A percentile compares a stretch with the other conserved stretches of the same genome.
phyloP scores from a whole-genome alignment of 1,140 invertebrate genomes.

The Drosophila parvula region DNA sequence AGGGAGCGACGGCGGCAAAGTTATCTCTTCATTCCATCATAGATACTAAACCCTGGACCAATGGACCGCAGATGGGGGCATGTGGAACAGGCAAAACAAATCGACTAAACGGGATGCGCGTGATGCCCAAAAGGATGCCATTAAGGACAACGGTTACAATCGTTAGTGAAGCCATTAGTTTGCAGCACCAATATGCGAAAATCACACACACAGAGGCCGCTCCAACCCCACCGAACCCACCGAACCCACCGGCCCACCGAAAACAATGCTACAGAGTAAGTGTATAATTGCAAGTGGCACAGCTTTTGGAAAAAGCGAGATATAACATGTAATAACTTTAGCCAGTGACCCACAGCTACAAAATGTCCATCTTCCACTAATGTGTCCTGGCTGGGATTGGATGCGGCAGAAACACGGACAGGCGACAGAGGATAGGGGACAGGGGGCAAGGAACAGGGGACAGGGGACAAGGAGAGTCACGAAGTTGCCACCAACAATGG shows the following conservation, averaged over 20 bases:
- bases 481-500: conserved; percentile 56
- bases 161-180: conserved; percentile 83
- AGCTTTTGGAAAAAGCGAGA: conserved; percentile 69
- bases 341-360: conserved; percentile 36
- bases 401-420: conserved; percentile 1
- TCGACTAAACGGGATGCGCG: conserved; percentile 58
- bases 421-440: background rate
- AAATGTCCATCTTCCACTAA: conserved; percentile 78
- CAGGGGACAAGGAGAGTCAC: conserved; percentile 29
- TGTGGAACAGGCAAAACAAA: conserved; percentile 47
- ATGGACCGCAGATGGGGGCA: conserved; percentile 15
- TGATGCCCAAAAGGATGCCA: conserved; percentile 78
- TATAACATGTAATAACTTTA: conserved; percentile 77
- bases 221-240: conserved; percentile 23
- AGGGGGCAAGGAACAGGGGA: background rate
- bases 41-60: conserved; percentile 46
- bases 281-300: conserved; percentile 80
- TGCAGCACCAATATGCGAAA: conserved; percentile 77
- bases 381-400: conserved; percentile 59
- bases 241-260: conserved; percentile 6
- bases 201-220: conserved; percentile 53
- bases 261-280: conserved; percentile 42
- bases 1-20: background rate
- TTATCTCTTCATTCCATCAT: conserved; percentile 45
- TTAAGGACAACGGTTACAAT: conserved; percentile 82